A percentile compares a stretch with the other conserved stretches of the same genome.
These are phyloP conservation scores for Cepaea hortensis DNA, from an alignment of 2,888 invertebrate genomes.

Conservation along the genomic window DNA sequence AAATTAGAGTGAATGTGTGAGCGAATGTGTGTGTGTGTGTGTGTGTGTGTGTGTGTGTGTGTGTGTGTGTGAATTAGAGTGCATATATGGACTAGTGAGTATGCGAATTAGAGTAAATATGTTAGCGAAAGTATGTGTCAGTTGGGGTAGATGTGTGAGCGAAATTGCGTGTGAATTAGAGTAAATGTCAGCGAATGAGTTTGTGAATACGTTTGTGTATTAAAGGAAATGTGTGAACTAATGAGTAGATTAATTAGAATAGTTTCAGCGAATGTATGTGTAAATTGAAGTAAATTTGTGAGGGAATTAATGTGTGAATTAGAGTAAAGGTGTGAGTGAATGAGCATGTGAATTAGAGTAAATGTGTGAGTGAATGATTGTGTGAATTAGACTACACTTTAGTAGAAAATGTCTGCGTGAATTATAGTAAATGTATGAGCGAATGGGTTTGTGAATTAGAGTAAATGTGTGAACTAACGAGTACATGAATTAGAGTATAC, in stretches of 20 bases:
- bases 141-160: not conserved
- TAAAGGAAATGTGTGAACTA: not conserved
- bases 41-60: too few relatives aligned
- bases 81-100: too few relatives aligned
- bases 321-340: not conserved
- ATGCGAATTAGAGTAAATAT: too few relatives aligned
- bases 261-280: not conserved
- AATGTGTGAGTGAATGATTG: not conserved
- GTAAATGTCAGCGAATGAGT: too few relatives aligned
- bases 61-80: too few relatives aligned
- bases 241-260: not conserved
- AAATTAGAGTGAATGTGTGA: not conserved
- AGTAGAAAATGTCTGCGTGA: too few relatives aligned
- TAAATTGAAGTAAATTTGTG: not conserved
- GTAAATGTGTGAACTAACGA: not conserved
- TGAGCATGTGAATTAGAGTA: not conserved
- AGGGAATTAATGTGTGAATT: too few relatives aligned
- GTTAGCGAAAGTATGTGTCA: too few relatives aligned
- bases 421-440: too few relatives aligned
- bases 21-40: too few relatives aligned
- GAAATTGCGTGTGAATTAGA: not conserved
- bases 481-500: not conserved
- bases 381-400: not conserved
- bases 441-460: not conserved
- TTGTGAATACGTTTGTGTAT: too few relatives aligned